These are phyloP conservation scores for Drosophila yooni DNA, from an alignment of 2,888 invertebrate genomes.

Conservation along the genomic window DNA sequence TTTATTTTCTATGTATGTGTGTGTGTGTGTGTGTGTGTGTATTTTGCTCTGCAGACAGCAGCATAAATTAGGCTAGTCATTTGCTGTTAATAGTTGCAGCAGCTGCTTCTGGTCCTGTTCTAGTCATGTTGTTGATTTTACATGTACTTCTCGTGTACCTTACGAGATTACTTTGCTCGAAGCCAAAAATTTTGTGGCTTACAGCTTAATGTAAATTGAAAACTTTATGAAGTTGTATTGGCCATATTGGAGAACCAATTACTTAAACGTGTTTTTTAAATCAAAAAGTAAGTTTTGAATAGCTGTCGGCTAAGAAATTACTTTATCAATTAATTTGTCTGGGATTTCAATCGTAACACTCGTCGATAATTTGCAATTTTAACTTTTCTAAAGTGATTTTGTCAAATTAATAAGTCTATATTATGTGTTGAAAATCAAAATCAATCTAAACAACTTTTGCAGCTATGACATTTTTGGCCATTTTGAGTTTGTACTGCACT, in stretches of 20 bases:
- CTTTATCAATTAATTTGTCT: neutral
- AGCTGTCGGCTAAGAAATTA: neutral
- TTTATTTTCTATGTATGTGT: neutral
- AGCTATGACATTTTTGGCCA: neutral
- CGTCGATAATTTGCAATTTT: neutral
- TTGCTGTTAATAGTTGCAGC: slow-evolving; percentile 71
- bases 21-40: slow-evolving; percentile 7
- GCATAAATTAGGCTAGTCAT: slow-evolving; percentile 77
- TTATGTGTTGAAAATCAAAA: neutral
- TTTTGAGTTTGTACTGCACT: neutral
- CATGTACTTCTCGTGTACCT: slow-evolving; percentile 60
- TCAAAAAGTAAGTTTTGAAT: neutral
- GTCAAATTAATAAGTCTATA: neutral
- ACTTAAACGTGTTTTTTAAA: neutral
- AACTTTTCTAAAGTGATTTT: neutral
- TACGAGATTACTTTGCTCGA: slow-evolving; percentile 59
- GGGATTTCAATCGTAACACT: neutral
- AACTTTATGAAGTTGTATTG: slow-evolving; percentile 3
- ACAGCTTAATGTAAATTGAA: slow-evolving; percentile 8
- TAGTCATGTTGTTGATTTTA: slow-evolving; percentile 48
- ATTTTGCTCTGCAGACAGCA: slow-evolving; percentile 48
- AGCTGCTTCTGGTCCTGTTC: slow-evolving; percentile 44
- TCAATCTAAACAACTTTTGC: neutral
- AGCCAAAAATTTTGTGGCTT: neutral
- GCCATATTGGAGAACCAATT: neutral